phyloP scores from a whole-genome alignment of 2,797 vertebrate genomes.

The Phoeniculus purpureus region DNA sequence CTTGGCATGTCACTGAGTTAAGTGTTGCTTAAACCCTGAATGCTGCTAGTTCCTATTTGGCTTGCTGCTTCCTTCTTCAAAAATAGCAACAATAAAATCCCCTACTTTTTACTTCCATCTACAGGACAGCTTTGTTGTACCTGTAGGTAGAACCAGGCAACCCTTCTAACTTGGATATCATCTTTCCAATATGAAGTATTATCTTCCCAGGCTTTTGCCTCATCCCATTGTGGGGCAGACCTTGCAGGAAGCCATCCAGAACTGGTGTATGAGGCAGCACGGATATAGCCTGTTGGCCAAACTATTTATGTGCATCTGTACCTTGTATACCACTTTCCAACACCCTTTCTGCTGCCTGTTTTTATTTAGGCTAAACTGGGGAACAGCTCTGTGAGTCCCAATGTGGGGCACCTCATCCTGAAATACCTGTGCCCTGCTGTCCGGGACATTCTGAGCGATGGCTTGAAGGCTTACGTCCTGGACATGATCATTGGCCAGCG shows the following conservation, averaged over 20 bases:
- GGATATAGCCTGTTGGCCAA: not conserved
- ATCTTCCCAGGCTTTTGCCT: not conserved
- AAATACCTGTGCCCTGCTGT: slow-evolving; percentile 97
- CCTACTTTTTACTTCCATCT: not conserved
- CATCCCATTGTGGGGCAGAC: not conserved
- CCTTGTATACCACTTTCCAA: not conserved
- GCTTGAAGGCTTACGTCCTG: slow-evolving; percentile 89
- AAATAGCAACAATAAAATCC: slow-evolving; percentile 3
- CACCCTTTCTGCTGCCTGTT: not conserved
- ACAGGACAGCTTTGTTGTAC: not conserved
- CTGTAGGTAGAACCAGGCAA: not conserved
- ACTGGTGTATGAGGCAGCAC: not conserved
- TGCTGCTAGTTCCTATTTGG: not conserved
- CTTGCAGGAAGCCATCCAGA: not conserved
- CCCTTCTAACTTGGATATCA: not conserved
- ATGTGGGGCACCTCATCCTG: slow-evolving; percentile 93
- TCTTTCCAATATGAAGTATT: not conserved
- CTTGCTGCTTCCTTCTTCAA: not conserved
- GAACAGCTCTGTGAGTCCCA: slow-evolving; percentile 97
- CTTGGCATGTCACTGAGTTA: not conserved
- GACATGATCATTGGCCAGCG: slow-evolving; percentile 95
- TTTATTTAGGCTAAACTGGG: slow-evolving; percentile 90
- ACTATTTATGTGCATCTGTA: not conserved
- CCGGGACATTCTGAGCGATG: slow-evolving; percentile 88
- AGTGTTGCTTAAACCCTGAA: not conserved